phyloP scores from a whole-genome alignment of 2,113 vertebrate species.

The Sorex araneus region DNA sequence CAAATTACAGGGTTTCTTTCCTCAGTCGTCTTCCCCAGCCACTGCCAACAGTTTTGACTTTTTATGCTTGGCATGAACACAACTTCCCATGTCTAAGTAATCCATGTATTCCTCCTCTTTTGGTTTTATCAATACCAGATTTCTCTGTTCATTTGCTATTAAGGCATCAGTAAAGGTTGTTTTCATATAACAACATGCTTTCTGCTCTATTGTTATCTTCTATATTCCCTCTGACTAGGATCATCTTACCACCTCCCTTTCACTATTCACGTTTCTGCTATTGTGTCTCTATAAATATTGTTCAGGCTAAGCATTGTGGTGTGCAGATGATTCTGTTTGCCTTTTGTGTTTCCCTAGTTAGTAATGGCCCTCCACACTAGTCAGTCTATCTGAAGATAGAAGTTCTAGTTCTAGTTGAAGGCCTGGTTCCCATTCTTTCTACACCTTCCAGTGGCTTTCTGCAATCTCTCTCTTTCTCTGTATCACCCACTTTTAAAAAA shows the following conservation, averaged over 20 bases:
- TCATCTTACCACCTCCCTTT: background rate
- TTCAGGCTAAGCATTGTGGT: background rate
- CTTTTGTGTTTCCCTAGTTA: constrained; percentile 27
- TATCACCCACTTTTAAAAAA: background rate
- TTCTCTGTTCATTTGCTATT: background rate
- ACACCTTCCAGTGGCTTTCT: background rate
- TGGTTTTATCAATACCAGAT: background rate
- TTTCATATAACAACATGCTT: background rate
- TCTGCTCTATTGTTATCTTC: background rate
- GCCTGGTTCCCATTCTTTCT: background rate
- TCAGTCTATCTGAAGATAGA: background rate
- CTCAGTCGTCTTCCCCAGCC: background rate
- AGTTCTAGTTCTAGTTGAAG: too few relatives aligned
- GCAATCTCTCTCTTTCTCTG: background rate
- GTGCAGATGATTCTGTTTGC: background rate
- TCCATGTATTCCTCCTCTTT: background rate
- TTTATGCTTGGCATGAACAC: background rate
- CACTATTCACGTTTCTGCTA: background rate
- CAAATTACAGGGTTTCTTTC: background rate
- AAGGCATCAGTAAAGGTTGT: background rate
- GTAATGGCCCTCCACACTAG: background rate
- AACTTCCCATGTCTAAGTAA: background rate
- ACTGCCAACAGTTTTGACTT: background rate
- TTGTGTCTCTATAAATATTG: background rate
- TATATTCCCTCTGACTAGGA: background rate